Evolutionary conservation across 2,888 invertebrate species (phyloP), one percentile per base, ranked within the genome.

Genomic region (Drosophila mayaguana): DNA sequence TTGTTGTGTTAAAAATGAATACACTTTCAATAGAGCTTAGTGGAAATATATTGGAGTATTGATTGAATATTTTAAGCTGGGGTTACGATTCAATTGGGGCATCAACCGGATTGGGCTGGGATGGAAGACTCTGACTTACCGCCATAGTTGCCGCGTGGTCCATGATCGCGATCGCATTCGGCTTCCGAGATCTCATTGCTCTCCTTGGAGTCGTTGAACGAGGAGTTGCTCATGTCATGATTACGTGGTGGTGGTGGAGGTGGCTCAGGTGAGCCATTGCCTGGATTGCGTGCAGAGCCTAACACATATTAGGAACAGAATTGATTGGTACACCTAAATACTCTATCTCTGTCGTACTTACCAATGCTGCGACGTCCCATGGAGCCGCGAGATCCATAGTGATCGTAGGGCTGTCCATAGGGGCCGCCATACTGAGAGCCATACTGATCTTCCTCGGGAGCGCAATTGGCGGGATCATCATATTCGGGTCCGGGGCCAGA

Each of bases 111-210:
- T 18, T 25, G 11, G 20, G 6, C 14, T 18, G 18, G n/a, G 32
- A 6, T 18, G 12, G 42, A 22, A 25, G 7, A 2, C 12, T 40
- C 9, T 1, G 9, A 81, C 94, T 94, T 94, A 97, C 97, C 97
- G 92, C 97, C 97, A 92, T 97, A 97, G 93, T 96, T 97, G 70
- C 93, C 93, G 90, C 97, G 95, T 70, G 95, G 96, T 93, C 96
- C 95, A 90, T 96, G 96, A 92, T 96, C 96, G 79, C 96, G 96
- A 94, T 97, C 97, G 93, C 97, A 97, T 93, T 97, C 97, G 87
- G 97, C 97, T 93, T 97, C 97, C 91, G 97, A 97, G 93, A 97
- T 97, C 94, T 97, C 97, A 94, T 97, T 97, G 93, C 97, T 97
- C 93, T 97, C 97, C 94, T 97, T 97, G 92, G 97, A 97, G 93